Conservation (phyloP, 2,797 vertebrate species). For the Anabas testudineus region DNA sequence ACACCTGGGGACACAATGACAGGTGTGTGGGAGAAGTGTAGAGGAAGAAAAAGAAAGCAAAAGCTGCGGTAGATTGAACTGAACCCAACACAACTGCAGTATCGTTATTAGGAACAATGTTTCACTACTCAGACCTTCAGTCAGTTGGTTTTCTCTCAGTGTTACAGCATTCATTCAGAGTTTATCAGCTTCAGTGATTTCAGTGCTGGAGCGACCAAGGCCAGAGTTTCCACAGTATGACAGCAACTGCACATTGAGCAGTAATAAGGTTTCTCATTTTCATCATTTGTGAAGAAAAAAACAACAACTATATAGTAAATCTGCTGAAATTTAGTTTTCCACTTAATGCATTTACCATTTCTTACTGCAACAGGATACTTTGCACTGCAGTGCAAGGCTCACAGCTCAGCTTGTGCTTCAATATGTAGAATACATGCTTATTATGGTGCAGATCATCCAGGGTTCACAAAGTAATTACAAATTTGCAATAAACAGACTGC, state of each 20-base stretch:
- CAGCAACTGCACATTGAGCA: not conserved
- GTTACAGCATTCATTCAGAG: not conserved
- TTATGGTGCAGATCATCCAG: not conserved
- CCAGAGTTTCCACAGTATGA: not conserved
- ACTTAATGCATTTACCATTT: not conserved
- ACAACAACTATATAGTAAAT: not conserved
- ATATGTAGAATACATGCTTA: not conserved
- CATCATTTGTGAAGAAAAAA: not conserved
- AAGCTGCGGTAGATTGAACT: conserved; percentile 5
- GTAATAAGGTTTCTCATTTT: not conserved
- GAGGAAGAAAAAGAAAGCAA: not conserved
- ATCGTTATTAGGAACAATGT: not conserved
- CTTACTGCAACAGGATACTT: not conserved
- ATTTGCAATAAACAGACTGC: conserved; percentile 1
- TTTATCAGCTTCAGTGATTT: not conserved
- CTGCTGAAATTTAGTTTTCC: not conserved
- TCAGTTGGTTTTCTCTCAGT: not conserved
- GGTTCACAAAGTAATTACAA: conserved; percentile 12
- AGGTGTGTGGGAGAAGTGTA: not conserved
- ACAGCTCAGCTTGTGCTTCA: conserved; percentile 2
- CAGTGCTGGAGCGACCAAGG: not conserved
- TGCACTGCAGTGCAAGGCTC: not conserved
- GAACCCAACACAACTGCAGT: not conserved
- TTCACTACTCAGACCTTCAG: conserved; percentile 1
- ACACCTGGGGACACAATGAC: conserved; percentile 11